Percentiles rank a stretch among this genome's conserved stretches.
Conservation (phyloP, 2,797 vertebrate genomes). For the Xiphorhynchus erythropygius region DNA sequence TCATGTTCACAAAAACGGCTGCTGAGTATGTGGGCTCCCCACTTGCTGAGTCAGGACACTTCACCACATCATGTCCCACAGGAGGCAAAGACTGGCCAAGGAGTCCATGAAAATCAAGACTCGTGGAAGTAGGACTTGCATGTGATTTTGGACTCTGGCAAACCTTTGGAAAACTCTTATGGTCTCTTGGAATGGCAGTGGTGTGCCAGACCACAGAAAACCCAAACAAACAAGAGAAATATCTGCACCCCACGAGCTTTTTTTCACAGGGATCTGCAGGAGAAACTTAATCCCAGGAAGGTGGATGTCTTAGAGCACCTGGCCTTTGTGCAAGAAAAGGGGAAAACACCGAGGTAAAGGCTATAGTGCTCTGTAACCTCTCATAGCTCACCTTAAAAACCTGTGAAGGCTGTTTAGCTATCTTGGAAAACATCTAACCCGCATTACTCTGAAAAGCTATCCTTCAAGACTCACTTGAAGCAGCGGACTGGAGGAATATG, state of each 20-base stretch:
- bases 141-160: not conserved
- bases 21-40: not conserved
- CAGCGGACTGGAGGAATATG: constrained; percentile 19
- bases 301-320: not conserved
- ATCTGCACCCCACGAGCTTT: not conserved
- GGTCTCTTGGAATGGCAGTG: not conserved
- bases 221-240: not conserved
- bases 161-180: not conserved
- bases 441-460: not conserved
- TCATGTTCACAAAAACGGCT: fast-evolving
- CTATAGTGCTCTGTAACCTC: not conserved
- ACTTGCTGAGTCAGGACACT: not conserved
- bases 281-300: not conserved
- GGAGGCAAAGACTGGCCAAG: not conserved
- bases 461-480: constrained; percentile 1
- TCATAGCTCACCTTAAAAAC: not conserved
- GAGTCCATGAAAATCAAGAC: not conserved
- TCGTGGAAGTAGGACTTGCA: not conserved
- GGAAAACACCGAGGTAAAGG: not conserved
- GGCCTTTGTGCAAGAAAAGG: not conserved
- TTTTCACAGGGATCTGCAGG: not conserved
- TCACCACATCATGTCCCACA: fast-evolving
- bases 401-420: not conserved
- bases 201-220: not conserved
- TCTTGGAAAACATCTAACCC: constrained; percentile 17